Evolutionary conservation across 2,888 invertebrate species (phyloP), one percentile per base, ranked within the genome.

Genomic region (Leucophenga montana): DNA sequence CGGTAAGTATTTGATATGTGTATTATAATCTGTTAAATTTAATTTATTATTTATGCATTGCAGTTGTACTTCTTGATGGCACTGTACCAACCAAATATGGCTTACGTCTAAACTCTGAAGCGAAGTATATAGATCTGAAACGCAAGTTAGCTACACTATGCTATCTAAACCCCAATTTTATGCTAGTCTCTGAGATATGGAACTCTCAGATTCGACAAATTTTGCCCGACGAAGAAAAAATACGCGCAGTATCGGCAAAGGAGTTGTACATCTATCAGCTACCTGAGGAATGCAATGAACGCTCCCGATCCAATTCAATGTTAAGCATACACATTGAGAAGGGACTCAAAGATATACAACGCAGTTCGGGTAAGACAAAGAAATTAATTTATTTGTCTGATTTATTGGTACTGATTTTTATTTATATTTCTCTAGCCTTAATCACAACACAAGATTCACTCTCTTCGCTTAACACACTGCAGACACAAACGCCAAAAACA

Each of bases 51-150:
- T 33, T 59, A 18, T 53, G 67, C 46, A 69, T 86, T 86, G 8
- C 86, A 94, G 95, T 95, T 16, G 92, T 95, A 69, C 89, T 92
- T n/a, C 89, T 94, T 75, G 95, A 96, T 87, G 97, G 96, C 0
- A 93, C 94, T 18, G 92, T 94, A 65, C 97, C 97, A 0, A 90
- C 93, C 0, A 94, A 95, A 85, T 97, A 96, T 87, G 97, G 96
- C 0, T 90, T 97, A 72, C 91, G 95, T 1, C 90, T 97, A 27
- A 94, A 94, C 87, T 94, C 95, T 8, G 96, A 96, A 78, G 95
- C 94, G 72, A 94, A 93, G 61, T 95, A 95, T 82, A 84, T 90
- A n/a, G 93, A 93, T 70, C 87, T 97, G 54, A 96, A 95, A 89
- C 91, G 91, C 74, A 92, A 93, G 73, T 89, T 97, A 20, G 89